These are phyloP conservation scores for Drosophila crucigera DNA, from an alignment of 2,888 invertebrate genomes.

Conservation along the genomic window DNA sequence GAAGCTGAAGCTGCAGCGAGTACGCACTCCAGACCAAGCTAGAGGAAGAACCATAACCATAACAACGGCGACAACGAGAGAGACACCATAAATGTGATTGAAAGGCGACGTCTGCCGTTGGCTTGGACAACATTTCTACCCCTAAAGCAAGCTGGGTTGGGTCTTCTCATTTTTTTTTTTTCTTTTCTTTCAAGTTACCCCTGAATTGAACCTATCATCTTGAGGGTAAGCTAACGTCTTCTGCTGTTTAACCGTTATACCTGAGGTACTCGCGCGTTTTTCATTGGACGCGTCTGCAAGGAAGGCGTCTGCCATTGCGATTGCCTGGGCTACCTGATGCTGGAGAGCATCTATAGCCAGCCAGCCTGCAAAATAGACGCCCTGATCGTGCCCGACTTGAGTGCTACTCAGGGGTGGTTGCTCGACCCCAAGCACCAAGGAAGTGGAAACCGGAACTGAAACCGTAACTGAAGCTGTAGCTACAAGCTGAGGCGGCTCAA, in stretches of 20 bases:
- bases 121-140: constrained; percentile 30
- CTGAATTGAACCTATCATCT: constrained; percentile 59
- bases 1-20: constrained; percentile 14
- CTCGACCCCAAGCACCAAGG: constrained; percentile 55
- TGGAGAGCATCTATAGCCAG: constrained; percentile 8
- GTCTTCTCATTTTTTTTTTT: constrained; percentile 13
- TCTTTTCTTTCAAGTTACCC: constrained; percentile 29
- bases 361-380: constrained; percentile 36
- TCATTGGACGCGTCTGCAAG: constrained; percentile 52
- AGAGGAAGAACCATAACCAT: constrained; percentile 53
- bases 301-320: constrained; percentile 46
- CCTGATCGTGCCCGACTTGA: constrained; percentile 23
- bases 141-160: constrained; percentile 54
- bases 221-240: constrained; percentile 43
- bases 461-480: constrained; percentile 6
- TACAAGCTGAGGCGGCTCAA: background rate
- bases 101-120: constrained; percentile 15
- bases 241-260: constrained; percentile 45
- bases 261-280: constrained; percentile 43
- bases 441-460: constrained; percentile 60
- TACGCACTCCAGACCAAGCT: background rate
- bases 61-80: constrained; percentile 40
- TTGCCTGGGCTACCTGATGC: constrained; percentile 29
- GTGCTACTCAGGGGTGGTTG: constrained; percentile 39
- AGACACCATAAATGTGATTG: background rate